Evolutionary conservation across 2,888 invertebrate species (phyloP), one percentile per base, ranked within the genome.

Genomic region (Lasius fuliginosus): DNA sequence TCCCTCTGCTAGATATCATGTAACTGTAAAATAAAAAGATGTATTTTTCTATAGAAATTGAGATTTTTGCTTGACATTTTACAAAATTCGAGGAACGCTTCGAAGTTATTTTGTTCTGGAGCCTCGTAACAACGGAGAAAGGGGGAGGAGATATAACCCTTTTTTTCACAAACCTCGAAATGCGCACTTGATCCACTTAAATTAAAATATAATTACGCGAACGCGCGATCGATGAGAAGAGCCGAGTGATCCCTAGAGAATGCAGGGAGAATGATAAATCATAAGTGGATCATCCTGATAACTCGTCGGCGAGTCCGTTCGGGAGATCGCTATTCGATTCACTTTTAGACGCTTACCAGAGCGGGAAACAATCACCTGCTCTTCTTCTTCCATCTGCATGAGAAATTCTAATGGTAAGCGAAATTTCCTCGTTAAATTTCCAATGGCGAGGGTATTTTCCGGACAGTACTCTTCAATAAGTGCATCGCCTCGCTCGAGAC

Each of bases 211-310:
- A 85, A 85, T 85, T 86, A 85, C 58, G 46, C 58, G 65, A 76
- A 73, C 58, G 58, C 23, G 12, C 12, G 23, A 42, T 69, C 30
- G 64, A 6, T 8, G 65, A 82, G 36, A 27, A 68, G 12, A 33
- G 9, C 9, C 27, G 46, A 65, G 40, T 49, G 82, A 60, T 53
- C 12, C n/a, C 74, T 33, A 69, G 53, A 49, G 36, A 69, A 56
- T 53, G 65, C 62, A 30, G 40, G 33, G 27, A 40, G 46, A 12
- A 67, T 46, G 74, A 88, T 85, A 87, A 87, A 74, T 74, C 79
- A 64, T 84, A 86, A 87, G 75, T 84, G 75, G 82, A 88, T 86
- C 85, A 67, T 79, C 67, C 75, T 71, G 74, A 86, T 84, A 84
- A 87, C 77, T 73, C 69, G 62, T 76, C 60, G 77, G 15, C 27